Base-by-base conservation (phyloP, 2,797 vertebrate genomes). In the Clarias laeviceps region DNA sequence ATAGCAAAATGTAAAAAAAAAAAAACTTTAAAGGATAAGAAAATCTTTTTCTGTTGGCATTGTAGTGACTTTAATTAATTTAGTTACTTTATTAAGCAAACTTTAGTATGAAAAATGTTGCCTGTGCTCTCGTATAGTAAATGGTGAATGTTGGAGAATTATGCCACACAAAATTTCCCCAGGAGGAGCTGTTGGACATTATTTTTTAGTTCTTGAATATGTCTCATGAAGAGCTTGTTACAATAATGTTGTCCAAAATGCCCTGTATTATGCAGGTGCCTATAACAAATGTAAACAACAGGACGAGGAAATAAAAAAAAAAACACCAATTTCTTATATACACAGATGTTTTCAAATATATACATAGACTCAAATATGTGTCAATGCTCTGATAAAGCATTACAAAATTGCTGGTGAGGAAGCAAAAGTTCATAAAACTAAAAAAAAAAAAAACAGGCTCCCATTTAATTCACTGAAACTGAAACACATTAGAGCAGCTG, bases 401-500 rank as follows among this genome's bases (percentile, higher is more conserved):
- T 57, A 64, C 37, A 80, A 12, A 65, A 20, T 27, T 65, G 5
- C 15, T 56, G 24, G 0, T 66, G 37, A 65, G 61, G n/a, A 50
- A 61, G 32, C 57, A 78, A 37, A 5, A 40, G 57, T 79, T 37
- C n/a, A 79, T 37, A 29, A 29, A 50, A 65, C 27, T 45, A 62
- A 80, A 34, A 34, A 34, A 34, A 40, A 37, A 40, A 40, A 40
- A 17, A 12, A 80, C 1, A 66, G 8, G 4, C 62, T 66, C 6
- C 22, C 61, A 45, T 18, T 64, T 27, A 65, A 27, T 59, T 34
- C 14, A 40, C 37, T 65, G 45, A 57, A 82, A 82, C 65, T 32
- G 64, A 66, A 68, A 82, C 5, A 57, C 11, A 57, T 27, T 29
- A 70, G 12, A 37, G 50, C 80, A 82, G 65, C 80, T 82, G 80